Base-by-base conservation (phyloP, 2,888 invertebrate species). In the Dasypolia templi region DNA sequence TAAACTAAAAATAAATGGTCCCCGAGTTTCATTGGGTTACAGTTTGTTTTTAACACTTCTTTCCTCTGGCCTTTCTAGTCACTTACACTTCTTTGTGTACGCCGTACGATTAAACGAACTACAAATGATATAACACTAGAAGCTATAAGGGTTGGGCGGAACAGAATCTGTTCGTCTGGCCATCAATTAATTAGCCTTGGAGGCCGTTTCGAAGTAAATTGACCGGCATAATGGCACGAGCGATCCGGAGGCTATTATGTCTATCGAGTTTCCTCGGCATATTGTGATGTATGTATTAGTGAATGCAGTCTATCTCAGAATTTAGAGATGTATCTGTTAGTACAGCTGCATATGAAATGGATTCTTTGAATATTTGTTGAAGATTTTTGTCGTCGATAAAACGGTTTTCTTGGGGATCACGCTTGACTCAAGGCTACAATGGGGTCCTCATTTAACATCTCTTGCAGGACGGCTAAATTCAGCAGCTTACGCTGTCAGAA, bases 111-210 rank as follows among this genome's bases (percentile, higher is more conserved):
- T 56, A 35, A 77, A 58, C 51, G 19, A 7, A 35, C 9, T 29
- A 53, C n/a, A 59, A 44, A 61, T 35, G 42, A n/a, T 32, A 61
- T 14, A 29, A 11, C n/a, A 12, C 22, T 49, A 26, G 22, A 32
- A 26, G 4, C 17, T 29, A 17, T 17, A 9, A 63, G 39, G 17
- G 14, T 53, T 46, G 29, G n/a, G 14, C 59, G 35, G 49, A 39
- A 59, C 56, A 63, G 42, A 44, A 67, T 73, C 74, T 58, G 59
- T 67, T 70, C 32, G 59, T 7, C 26, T 58, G 44, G n/a, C 67
- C 46, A 78, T 81, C 83, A 46, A 71, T 83, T 83, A 46, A 71
- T 83, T 83, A 81, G 35, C 56, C 56, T 63, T 22, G 42, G 19
- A 56, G 53, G 74, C 42, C 39, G 53, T 53, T 64, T 70, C 56